Percentiles rank a stretch among this genome's conserved stretches.
These are phyloP conservation scores for Oncorhynchus gorbuscha DNA, from an alignment of 2,113 vertebrate genomes.

Conservation along the genomic window DNA sequence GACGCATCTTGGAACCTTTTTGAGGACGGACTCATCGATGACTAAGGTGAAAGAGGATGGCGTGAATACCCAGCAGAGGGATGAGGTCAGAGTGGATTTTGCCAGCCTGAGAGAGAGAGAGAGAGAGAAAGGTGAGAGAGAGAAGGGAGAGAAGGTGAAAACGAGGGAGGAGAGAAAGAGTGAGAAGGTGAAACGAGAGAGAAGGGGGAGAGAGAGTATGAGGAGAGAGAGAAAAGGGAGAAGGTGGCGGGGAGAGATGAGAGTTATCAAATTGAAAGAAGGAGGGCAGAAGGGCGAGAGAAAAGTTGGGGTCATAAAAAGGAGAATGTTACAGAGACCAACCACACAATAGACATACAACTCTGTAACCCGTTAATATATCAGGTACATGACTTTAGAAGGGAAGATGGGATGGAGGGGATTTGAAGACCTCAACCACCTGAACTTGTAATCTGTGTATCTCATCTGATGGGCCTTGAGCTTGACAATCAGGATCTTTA, in stretches of 20 bases:
- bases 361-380: neutral
- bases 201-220: neutral
- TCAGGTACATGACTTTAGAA: neutral
- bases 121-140: neutral
- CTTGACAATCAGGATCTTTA: conserved; percentile 92
- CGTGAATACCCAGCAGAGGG: conserved; percentile 91
- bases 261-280: neutral
- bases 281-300: neutral
- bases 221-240: neutral
- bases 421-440: conserved; percentile 58
- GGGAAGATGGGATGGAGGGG: neutral
- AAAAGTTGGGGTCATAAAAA: too few relatives aligned
- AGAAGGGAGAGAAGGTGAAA: neutral
- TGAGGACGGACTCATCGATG: conserved; percentile 86
- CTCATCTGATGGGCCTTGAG: conserved; percentile 92
- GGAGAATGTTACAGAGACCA: too few relatives aligned
- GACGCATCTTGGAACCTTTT: conserved; percentile 88
- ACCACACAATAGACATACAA: neutral
- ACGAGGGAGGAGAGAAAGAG: too few relatives aligned
- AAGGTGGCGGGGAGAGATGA: neutral
- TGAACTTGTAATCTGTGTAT: conserved; percentile 92
- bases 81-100: conserved; percentile 95
- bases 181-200: too few relatives aligned
- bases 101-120: conserved; percentile 77
- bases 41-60: conserved; percentile 92